phyloP scores from a whole-genome alignment of 2,113 vertebrate genomes.

The Sebastes fasciatus region DNA sequence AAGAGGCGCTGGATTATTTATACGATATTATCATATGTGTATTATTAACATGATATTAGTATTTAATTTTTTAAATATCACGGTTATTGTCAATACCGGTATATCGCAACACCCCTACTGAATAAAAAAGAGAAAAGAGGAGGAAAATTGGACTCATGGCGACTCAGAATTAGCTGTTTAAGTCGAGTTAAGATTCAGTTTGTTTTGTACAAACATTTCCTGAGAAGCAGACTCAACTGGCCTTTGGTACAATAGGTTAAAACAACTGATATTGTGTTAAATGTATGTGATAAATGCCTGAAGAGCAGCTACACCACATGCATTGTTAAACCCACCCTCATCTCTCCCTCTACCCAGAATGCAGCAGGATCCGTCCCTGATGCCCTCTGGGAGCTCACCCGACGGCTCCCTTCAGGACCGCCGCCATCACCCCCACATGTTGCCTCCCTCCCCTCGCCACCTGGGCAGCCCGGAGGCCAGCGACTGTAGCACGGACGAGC shows the following conservation, averaged over 20 bases:
- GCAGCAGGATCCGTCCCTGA: slow-evolving; percentile 81
- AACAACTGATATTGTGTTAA: too few species aligned
- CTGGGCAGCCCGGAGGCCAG: slow-evolving; percentile 81
- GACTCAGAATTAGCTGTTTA: too few species aligned
- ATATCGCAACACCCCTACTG: too few species aligned
- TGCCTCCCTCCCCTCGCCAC: slow-evolving; percentile 67
- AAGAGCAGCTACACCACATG: neutral
- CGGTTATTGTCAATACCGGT: too few species aligned
- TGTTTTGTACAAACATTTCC: too few species aligned
- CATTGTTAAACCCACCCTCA: neutral
- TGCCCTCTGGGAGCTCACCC: slow-evolving; percentile 74
- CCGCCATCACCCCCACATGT: slow-evolving; percentile 67
- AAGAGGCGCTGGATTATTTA: too few species aligned
- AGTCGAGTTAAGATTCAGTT: too few species aligned
- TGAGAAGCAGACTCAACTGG: too few species aligned
- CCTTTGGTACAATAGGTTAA: too few species aligned
- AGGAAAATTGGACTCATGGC: neutral
- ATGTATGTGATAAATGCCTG: neutral
- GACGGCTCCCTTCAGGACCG: slow-evolving; percentile 73
- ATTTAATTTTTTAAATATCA: too few species aligned
- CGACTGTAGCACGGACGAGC: slow-evolving; percentile 81
- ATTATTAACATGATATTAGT: too few species aligned
- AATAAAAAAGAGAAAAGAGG: neutral
- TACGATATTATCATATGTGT: too few species aligned
- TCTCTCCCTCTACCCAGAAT: slow-evolving; percentile 66